Base-by-base conservation (phyloP, 2,888 invertebrate species). In the Drosophila mimica region DNA sequence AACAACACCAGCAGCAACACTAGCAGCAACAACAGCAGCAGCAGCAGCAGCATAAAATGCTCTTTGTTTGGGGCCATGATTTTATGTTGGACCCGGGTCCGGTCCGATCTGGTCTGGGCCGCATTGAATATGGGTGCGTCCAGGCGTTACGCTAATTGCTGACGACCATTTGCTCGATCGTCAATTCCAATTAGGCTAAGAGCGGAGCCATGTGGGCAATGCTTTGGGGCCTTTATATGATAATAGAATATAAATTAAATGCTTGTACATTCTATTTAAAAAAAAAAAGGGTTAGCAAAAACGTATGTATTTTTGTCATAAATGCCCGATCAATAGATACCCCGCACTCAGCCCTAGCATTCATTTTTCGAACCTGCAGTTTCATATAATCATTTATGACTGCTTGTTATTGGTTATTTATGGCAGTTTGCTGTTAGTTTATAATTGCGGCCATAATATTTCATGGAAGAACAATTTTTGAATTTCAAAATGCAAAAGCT, bases 131-230 rank as follows among this genome's bases (percentile, higher is more conserved):
- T 77, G 77, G 77, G 77, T 74, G 74, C 78, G 78, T 74, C 79
- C 78, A 78, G 77, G 79, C 78, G 78, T 78, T 78, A 78, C 78
- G 72, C 81, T 83, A 83, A 87, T 81, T 78, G 84, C 70, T 69
- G 67, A 43, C 74, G 70, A 73, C 67, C 74, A 79, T 81, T 73
- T 66, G 70, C 79, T 64, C 67, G 79, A 74, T 70, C 79, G 74
- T 84, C 62, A 76, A 82, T 48, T 75, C 82, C 85, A 62, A 71
- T 77, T 78, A 78, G 78, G 69, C 79, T 51, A 77, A 57, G 68
- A 77, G 72, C 72, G 40, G 53, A 76, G 64, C 78, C 73, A 77
- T 77, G 76, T 76, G 72, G 64, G 68, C 70, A 59, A 33, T 64
- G 75, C 70, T 65, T 52, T 48, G 15, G 36, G 76, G 71, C 76